Percentiles rank a stretch among this genome's conserved stretches.
Evolutionary conservation across 2,797 vertebrate genomes (phyloP).

Genomic region (Taenioides sp.): DNA sequence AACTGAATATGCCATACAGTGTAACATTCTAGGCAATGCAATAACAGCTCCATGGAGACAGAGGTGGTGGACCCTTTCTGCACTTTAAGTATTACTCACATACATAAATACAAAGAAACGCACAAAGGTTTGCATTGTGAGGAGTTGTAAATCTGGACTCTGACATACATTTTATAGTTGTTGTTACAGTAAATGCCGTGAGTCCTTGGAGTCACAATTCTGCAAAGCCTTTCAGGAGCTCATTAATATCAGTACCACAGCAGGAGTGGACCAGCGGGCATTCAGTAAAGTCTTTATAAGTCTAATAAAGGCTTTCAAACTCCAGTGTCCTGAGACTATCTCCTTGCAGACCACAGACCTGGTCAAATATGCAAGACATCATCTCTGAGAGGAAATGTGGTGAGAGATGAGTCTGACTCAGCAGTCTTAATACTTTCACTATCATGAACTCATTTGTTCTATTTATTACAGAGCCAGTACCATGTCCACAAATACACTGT

Average conservation of each 20-base stretch:
- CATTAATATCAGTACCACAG: constrained; percentile 12
- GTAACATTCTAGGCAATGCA: too few species aligned
- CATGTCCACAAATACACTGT: neutral
- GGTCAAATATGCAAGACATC: constrained; percentile 21
- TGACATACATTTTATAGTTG: neutral
- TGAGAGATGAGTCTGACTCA: neutral
- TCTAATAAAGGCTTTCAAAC: constrained; percentile 8
- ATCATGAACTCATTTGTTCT: too few species aligned
- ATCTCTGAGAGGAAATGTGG: constrained; percentile 17
- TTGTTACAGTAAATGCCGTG: neutral
- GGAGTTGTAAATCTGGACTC: neutral
- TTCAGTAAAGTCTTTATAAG: neutral
- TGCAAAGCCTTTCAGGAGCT: constrained; percentile 3
- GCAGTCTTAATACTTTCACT: neutral
- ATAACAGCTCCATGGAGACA: too few species aligned
- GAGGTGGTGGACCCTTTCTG: too few species aligned
- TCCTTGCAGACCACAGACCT: constrained; percentile 16
- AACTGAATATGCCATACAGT: too few species aligned
- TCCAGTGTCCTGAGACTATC: neutral
- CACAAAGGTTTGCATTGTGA: neutral
- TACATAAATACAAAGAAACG: neutral
- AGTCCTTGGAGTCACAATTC: constrained; percentile 14
- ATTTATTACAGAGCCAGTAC: neutral
- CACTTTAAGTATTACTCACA: neutral
- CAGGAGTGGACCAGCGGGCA: neutral